Conservation (phyloP, 2,888 invertebrate genomes). For the Apodemia mormo region DNA sequence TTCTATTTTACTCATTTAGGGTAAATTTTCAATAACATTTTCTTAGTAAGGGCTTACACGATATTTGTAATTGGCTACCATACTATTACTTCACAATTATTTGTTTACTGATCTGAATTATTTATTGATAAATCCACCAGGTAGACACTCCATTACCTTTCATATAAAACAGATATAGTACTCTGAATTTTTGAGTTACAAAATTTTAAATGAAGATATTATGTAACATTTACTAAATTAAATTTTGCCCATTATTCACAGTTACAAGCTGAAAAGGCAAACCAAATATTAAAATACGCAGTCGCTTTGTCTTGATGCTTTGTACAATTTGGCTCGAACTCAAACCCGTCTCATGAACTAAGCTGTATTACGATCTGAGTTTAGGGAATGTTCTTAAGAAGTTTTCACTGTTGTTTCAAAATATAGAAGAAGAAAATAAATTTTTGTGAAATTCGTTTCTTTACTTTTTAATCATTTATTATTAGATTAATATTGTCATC, state of each 20-base stretch:
- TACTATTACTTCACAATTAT: no score
- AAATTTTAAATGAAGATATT: not conserved
- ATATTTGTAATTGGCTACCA: no score
- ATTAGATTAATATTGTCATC: no score
- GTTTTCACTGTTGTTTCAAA: not conserved
- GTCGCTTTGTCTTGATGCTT: constrained; percentile 29
- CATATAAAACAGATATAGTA: no score
- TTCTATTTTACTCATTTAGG: no score
- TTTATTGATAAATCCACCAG: no score
- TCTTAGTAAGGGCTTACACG: no score
- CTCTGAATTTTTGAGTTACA: not conserved
- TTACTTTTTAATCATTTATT: no score
- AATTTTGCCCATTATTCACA: not conserved
- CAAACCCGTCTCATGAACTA: constrained; percentile 44
- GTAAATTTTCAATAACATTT: no score
- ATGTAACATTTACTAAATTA: constrained; percentile 4
- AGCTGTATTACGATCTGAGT: constrained; percentile 28
- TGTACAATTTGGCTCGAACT: constrained; percentile 50
- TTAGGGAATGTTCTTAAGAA: constrained; percentile 10
- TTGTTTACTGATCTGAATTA: not conserved
- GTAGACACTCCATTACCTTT: no score
- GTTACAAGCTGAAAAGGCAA: constrained; percentile 11
- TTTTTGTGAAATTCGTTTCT: not conserved
- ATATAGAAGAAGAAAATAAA: not conserved
- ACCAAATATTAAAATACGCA: constrained; percentile 28